Evolutionary conservation across 2,888 invertebrate genomes (phyloP), one percentile per base, ranked within the genome.

Genomic region (Hypercompe scribonia): DNA sequence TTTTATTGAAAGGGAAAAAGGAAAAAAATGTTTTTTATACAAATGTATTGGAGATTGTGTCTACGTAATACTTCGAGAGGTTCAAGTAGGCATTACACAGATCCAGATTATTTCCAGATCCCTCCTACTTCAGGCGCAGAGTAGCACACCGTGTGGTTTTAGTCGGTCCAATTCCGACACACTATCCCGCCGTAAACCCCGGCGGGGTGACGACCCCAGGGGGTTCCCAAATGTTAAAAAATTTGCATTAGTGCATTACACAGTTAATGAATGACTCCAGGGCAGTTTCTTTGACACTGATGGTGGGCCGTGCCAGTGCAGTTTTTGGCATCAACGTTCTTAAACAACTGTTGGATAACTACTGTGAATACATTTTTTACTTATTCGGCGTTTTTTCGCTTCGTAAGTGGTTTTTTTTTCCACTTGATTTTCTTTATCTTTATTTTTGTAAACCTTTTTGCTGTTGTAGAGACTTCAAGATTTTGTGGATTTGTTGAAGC

Each of bases 241-340:
- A 2, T 0, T 11, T 28, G 61, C 2, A 15, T 61, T 11, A 58
- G n/a, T n/a, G n/a, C n/a, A n/a, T n/a, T n/a, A n/a, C 3, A 58
- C 34, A 10, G 18, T 34, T 13, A 39, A 31, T 36, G 4, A 36
- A 7, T 50, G 18, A 28, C 72, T 69, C 50, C 87, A 97, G 96
- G 90, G 97, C 97, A 0, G 95, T 97, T 0, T 97, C 97, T 77
- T 87, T 97, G 33, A 96, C 96, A 3, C 91, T 97, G 82, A 96
- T 96, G 91, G 91, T 96, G 28, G 97, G 97, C 0, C 95, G 97
- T 61, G 91, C 96, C 10, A 97, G 97, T 36, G 97, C 97, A 0
- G 96, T 97, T 69, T 82, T 96, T 3, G 97, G 97, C 68, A 97
- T 97, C 86, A 91, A 97, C 73, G 83, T 96, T 0, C 94, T 97